Evolutionary conservation across 2,797 vertebrate genomes (phyloP), one percentile per base, ranked within the genome.

Genomic region (Tokudaia muenninki): DNA sequence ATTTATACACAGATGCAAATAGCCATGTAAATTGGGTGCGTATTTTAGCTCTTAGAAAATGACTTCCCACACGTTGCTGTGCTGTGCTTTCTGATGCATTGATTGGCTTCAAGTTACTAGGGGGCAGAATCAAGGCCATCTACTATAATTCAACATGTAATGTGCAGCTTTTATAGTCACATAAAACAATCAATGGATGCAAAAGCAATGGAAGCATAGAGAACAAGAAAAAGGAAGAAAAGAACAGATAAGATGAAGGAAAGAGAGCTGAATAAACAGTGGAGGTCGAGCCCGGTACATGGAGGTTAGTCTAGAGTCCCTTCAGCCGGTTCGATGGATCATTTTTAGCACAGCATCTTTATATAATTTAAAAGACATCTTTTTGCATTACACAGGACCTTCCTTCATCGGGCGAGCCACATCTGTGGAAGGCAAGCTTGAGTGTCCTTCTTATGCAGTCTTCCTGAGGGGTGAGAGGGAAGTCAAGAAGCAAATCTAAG

Each of bases 1-100:
- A 98, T 97, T 98, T 98, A 98, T 97, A 97, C 96, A 98, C 97
- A 98, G 95, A 97, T 97, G 97, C 96, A 97, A 98, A 98, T 98
- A 96, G 87, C 94, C 97, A 97, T 97, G 95, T 96, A 97, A 97
- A 98, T 98, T 86, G 92, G 67, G 75, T 95, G n/a, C 0, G 10
- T 94, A 95, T 97, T 98, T 98, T 96, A 97, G 94, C 92, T 98
- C 94, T 97, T 96, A 88, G 97, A 96, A 92, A 94, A 78, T 87
- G 88, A 97, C 82, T 94, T 93, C 96, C 96, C 88, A 87, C 97
- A 96, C n/a, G 0, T 91, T 94, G 67, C 86, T 61, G n/a, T 41
- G 47, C 19, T 3, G 22, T 81, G 88, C 44, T 92, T 95, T 91
- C 47, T 29, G n/a, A 31, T 21, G 72, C 59, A 67, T 93, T 2